Percentiles rank a stretch among this genome's conserved stretches.
phyloP scores from a whole-genome alignment of 2,113 vertebrate species.

The Oncorhynchus gorbuscha region DNA sequence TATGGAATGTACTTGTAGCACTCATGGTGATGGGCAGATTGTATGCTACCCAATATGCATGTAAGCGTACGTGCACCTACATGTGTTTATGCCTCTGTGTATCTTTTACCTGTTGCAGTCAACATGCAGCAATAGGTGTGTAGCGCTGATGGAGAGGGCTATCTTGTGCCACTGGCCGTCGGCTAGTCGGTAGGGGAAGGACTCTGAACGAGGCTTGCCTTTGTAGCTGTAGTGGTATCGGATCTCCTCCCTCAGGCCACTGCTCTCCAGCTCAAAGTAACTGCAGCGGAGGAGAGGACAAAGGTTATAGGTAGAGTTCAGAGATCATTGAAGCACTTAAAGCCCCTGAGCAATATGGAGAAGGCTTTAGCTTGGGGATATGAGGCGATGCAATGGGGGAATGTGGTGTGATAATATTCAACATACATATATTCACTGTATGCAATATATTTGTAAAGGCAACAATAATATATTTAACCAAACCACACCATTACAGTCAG shows the following conservation, averaged over 20 bases:
- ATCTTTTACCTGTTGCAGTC: slow-evolving; percentile 89
- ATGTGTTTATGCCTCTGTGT: background rate
- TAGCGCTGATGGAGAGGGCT: slow-evolving; percentile 85
- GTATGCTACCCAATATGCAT: background rate
- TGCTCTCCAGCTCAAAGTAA: slow-evolving; percentile 97
- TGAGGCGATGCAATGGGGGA: too few species aligned
- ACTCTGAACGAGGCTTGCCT: slow-evolving; percentile 85
- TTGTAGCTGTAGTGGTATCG: slow-evolving; percentile 87
- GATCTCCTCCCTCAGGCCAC: slow-evolving; percentile 88
- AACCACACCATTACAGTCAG: too few species aligned
- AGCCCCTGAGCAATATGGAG: background rate
- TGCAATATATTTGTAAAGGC: too few species aligned
- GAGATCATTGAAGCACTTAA: background rate
- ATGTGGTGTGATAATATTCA: too few species aligned
- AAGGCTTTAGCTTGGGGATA: background rate
- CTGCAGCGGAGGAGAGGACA: slow-evolving; percentile 64
- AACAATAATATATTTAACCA: too few species aligned
- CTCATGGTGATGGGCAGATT: background rate
- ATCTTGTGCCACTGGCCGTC: slow-evolving; percentile 92
- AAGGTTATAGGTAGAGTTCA: slow-evolving; percentile 29
- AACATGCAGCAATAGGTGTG: slow-evolving; percentile 86
- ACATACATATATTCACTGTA: too few species aligned
- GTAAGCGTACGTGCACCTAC: background rate
- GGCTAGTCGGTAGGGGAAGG: slow-evolving; percentile 90
- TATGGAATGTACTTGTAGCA: too few species aligned